Evolutionary conservation across 2,797 vertebrate genomes (phyloP).

Genomic region (Acipenser transmontanus): DNA sequence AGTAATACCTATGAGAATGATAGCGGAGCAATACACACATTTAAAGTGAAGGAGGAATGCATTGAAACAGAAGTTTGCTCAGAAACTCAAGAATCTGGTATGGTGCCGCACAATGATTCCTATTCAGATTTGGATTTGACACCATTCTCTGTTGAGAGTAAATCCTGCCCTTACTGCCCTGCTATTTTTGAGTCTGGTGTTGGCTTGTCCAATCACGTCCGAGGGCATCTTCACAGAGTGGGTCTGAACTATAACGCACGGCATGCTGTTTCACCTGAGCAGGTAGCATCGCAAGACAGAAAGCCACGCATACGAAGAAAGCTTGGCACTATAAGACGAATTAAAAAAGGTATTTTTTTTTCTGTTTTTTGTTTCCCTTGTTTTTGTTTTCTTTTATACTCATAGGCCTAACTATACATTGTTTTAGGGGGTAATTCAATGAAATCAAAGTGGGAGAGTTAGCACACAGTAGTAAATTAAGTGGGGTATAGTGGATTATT

Average conservation of each 20-base stretch:
- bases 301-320: conserved; percentile 84
- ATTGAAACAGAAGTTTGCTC: conserved; percentile 44
- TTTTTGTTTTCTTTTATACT: conserved; percentile 20
- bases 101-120: conserved; percentile 55
- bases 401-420: conserved; percentile 25
- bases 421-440: conserved; percentile 21
- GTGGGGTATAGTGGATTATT: too few relatives aligned
- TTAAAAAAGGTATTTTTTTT: conserved; percentile 79
- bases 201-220: conserved; percentile 90
- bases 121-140: conserved; percentile 67
- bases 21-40: conserved; percentile 44
- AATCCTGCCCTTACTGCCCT: conserved; percentile 82
- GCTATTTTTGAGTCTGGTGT: conserved; percentile 94
- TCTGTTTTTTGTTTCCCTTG: conserved; percentile 14
- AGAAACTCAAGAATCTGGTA: conserved; percentile 55
- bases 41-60: conserved; percentile 54
- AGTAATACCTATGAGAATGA: conserved; percentile 32
- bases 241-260: conserved; percentile 86
- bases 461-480: too few relatives aligned
- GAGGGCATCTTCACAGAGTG: conserved; percentile 91
- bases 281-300: conserved; percentile 83
- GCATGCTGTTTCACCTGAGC: conserved; percentile 81
- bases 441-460: conserved; percentile 4
- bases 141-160: conserved; percentile 72
- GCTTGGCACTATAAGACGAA: conserved; percentile 69